A percentile compares a stretch with the other conserved stretches of the same genome.
phyloP scores from a whole-genome alignment of 2,113 vertebrate genomes.

The Lichenostomus cassidix region DNA sequence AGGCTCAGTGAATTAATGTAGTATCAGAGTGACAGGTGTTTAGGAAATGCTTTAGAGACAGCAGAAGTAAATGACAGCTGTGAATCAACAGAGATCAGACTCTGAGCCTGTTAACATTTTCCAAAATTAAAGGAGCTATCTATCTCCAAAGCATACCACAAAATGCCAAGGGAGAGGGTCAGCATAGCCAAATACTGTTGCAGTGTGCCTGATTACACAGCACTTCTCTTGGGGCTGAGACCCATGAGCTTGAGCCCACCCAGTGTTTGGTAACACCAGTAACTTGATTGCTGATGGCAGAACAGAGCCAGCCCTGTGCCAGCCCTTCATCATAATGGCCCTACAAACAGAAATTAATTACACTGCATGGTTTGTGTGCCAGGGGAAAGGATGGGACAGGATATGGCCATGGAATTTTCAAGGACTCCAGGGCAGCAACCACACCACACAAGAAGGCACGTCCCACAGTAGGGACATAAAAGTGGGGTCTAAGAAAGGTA shows the following conservation, averaged over 20 bases:
- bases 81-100: background rate
- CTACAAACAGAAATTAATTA: background rate
- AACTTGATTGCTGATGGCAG: background rate
- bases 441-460: background rate
- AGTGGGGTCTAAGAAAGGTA: background rate
- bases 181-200: accelerated
- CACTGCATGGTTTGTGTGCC: background rate
- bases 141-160: background rate
- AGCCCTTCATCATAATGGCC: background rate
- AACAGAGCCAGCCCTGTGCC: background rate
- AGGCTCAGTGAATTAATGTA: background rate
- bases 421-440: background rate
- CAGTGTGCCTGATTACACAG: background rate
- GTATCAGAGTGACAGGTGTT: background rate
- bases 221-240: background rate
- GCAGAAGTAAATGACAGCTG: background rate
- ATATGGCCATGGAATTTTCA: background rate
- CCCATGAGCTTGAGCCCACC: background rate
- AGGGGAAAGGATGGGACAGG: background rate
- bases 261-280: background rate
- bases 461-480: background rate
- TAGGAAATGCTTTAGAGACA: background rate
- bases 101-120: background rate
- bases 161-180: background rate
- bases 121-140: background rate